Conservation (phyloP, 2,797 vertebrate genomes). For the Cygnus olor region DNA sequence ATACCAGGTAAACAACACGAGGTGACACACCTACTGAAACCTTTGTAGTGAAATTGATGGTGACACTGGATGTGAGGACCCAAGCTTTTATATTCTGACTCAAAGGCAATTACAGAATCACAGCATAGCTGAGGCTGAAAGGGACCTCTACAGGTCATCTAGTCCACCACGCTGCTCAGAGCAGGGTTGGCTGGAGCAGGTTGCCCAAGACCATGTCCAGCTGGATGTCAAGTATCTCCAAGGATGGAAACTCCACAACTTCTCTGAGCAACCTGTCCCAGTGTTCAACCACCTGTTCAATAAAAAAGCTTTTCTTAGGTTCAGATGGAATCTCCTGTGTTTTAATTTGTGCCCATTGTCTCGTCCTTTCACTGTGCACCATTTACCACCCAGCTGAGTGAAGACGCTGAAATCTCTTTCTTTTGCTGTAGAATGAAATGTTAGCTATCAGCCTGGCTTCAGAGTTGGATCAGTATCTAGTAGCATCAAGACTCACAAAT, state of each 20-base stretch:
- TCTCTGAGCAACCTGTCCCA: not conserved
- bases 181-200: not conserved
- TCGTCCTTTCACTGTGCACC: not conserved
- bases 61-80: not conserved
- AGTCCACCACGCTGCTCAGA: not conserved
- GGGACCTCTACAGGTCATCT: not conserved
- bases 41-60: not conserved
- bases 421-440: not conserved
- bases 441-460: not conserved
- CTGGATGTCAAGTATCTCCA: not conserved
- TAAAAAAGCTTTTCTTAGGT: not conserved
- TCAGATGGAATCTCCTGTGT: not conserved
- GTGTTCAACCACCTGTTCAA: not conserved
- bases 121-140: not conserved
- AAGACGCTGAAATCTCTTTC: not conserved
- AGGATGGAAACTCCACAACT: not conserved
- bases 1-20: slow-evolving; percentile 78
- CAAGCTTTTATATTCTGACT: not conserved
- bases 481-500: not conserved
- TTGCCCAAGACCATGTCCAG: not conserved
- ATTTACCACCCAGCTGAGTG: not conserved
- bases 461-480: not conserved
- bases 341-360: not conserved
- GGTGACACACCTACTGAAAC: not conserved
- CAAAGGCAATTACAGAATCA: not conserved